A percentile compares a stretch with the other conserved stretches of the same genome.
phyloP scores from a whole-genome alignment of 1,140 invertebrate species.

The Brachionus angularis region DNA sequence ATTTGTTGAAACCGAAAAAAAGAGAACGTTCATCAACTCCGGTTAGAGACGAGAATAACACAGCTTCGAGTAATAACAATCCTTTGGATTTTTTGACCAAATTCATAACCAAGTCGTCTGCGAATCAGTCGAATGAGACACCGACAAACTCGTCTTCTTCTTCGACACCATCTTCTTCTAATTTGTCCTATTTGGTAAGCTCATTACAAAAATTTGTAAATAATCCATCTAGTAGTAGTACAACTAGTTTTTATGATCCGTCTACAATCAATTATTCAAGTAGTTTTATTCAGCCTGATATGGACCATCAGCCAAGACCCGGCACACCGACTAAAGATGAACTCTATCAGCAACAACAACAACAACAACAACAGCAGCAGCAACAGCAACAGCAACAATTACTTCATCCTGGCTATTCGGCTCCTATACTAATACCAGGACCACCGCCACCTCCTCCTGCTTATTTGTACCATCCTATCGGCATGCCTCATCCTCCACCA shows the following conservation, averaged over 20 bases:
- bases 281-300: no score
- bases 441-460: constrained; percentile 20
- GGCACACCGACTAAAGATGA: constrained; percentile 24
- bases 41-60: constrained; percentile 25
- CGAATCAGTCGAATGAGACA: background rate
- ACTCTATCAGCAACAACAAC: background rate
- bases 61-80: background rate
- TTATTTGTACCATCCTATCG: constrained; percentile 1
- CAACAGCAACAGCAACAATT: background rate
- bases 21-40: constrained; percentile 1
- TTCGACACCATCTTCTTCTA: background rate
- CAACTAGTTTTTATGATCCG: background rate
- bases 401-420: no score
- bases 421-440: constrained; percentile 4
- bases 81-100: constrained; percentile 39
- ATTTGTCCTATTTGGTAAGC: constrained; percentile 26
- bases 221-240: constrained; percentile 11
- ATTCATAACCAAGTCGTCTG: constrained; percentile 27
- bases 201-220: constrained; percentile 42
- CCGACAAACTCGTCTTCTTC: background rate
- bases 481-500: constrained; percentile 6
- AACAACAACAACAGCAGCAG: background rate
- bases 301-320: background rate
- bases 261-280: background rate
- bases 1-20: no score